These are phyloP conservation scores for Agriopis marginaria DNA, from an alignment of 2,888 invertebrate genomes.

Conservation along the genomic window DNA sequence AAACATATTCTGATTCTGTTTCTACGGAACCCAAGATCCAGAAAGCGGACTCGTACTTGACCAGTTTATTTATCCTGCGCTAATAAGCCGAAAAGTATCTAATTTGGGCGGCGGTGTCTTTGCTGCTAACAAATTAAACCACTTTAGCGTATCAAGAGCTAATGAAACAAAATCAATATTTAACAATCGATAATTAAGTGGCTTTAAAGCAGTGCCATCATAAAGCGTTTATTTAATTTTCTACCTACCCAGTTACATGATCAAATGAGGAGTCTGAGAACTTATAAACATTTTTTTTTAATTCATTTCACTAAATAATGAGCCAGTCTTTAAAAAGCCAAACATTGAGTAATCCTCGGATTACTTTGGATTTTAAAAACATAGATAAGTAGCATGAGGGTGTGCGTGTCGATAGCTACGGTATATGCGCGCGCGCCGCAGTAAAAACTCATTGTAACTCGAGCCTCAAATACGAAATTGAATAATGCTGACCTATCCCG, in stretches of 20 bases:
- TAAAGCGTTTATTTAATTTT: conserved; percentile 67
- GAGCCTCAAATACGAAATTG: conserved; percentile 86
- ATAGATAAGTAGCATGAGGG: conserved; percentile 67
- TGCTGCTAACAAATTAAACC: conserved; percentile 84
- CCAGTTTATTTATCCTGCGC: conserved; percentile 63
- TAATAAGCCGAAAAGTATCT: conserved; percentile 85
- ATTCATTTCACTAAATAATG: conserved; percentile 11
- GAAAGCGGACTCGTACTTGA: conserved; percentile 1
- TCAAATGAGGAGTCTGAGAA: conserved; percentile 33
- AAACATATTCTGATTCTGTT: too few species aligned
- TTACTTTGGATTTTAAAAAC: background rate
- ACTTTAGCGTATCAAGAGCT: conserved; percentile 82
- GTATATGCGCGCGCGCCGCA: conserved; percentile 79
- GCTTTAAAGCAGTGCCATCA: conserved; percentile 73
- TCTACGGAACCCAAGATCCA: conserved; percentile 16
- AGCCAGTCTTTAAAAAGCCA: conserved; percentile 53
- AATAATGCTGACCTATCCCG: conserved; percentile 87
- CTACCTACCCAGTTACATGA: conserved; percentile 54
- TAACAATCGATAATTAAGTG: conserved; percentile 85
- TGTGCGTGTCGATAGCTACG: conserved; percentile 65
- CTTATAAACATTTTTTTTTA: conserved; percentile 1
- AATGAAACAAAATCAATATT: conserved; percentile 81
- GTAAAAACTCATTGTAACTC: conserved; percentile 85
- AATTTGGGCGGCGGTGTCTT: conserved; percentile 84
- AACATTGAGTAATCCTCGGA: conserved; percentile 1